phyloP scores from a whole-genome alignment of 2,888 invertebrate species.

The Prenolepis imparis region DNA sequence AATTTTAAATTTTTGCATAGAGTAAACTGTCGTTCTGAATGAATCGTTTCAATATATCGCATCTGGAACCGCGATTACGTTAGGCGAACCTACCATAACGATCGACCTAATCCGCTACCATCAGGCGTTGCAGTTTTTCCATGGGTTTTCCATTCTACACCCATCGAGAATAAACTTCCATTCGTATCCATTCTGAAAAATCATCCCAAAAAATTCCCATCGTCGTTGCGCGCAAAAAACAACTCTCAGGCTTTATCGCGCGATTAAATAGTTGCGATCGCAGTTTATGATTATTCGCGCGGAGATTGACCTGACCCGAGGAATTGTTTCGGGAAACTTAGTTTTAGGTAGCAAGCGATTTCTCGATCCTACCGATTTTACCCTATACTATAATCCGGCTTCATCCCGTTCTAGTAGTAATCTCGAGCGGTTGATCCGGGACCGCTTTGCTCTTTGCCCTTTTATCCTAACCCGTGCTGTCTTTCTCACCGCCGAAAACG shows the following conservation, averaged over 20 bases:
- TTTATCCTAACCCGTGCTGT: not conserved
- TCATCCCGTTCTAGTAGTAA: conserved; percentile 23
- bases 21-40: not conserved
- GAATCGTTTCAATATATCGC: not conserved
- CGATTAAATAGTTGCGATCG: not conserved
- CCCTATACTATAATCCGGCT: conserved; percentile 13
- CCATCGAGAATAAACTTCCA: conserved; percentile 12
- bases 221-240: not conserved
- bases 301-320: not conserved
- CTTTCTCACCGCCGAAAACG: not conserved
- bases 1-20: too few relatives aligned
- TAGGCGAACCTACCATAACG: not conserved
- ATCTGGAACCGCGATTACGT: not conserved
- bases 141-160: not conserved
- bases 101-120: not conserved
- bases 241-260: not conserved
- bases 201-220: not conserved
- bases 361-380: conserved; percentile 7
- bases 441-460: not conserved
- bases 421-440: not conserved
- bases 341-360: conserved; percentile 9
- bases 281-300: conserved; percentile 18
- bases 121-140: not conserved
- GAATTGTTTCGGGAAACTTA: conserved; percentile 29
- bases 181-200: not conserved